Conservation (phyloP, 2,113 vertebrate genomes). For the Sorex fumeus region DNA sequence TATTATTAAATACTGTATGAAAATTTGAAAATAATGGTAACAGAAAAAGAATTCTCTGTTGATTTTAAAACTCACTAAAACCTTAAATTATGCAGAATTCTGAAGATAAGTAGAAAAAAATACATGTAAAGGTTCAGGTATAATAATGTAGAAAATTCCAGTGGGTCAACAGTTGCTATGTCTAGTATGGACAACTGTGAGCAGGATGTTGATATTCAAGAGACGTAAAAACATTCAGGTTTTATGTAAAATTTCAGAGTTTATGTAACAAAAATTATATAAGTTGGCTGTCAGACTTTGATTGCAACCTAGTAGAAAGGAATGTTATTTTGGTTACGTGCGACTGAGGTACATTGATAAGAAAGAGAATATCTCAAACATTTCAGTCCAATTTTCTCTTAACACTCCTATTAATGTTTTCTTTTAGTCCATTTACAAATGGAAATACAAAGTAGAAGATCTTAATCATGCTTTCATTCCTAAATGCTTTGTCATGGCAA, state of each 20-base stretch:
- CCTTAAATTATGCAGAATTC: slow-evolving; percentile 11
- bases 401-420: slow-evolving; percentile 36
- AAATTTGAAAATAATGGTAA: slow-evolving; percentile 34
- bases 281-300: not conserved
- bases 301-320: not conserved
- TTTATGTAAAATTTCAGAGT: slow-evolving; percentile 64
- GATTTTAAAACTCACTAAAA: slow-evolving; percentile 37
- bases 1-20: slow-evolving; percentile 1
- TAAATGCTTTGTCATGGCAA: slow-evolving; percentile 29
- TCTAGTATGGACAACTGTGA: not conserved
- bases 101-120: slow-evolving; percentile 21
- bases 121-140: not conserved
- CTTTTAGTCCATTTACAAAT: slow-evolving; percentile 50
- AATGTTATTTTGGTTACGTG: slow-evolving; percentile 36
- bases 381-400: slow-evolving; percentile 43
- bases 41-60: not conserved
- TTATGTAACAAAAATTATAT: not conserved
- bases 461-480: slow-evolving; percentile 41
- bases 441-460: slow-evolving; percentile 30
- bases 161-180: not conserved
- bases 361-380: slow-evolving; percentile 54
- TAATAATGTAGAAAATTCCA: slow-evolving; percentile 28
- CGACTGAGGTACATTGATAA: slow-evolving; percentile 47
- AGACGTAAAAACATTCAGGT: not conserved
- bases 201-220: slow-evolving; percentile 9